Percentiles rank a stretch among this genome's conserved stretches.
phyloP scores from a whole-genome alignment of 2,797 vertebrate genomes.

The Esox masquinongy region DNA sequence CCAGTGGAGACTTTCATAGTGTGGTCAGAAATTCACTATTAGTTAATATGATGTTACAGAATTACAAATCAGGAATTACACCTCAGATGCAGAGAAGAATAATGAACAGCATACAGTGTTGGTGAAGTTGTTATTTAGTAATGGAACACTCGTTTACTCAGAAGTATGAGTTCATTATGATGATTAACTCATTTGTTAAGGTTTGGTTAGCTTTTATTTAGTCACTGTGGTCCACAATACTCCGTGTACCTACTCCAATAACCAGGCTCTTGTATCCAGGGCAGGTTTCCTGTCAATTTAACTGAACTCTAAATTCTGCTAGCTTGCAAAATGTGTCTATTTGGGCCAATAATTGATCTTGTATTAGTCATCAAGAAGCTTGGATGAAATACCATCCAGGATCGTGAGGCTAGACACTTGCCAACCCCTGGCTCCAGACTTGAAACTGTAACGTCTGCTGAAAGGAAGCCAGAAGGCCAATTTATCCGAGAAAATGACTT shows the following conservation, averaged over 20 bases:
- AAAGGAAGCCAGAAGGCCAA: constrained; percentile 52
- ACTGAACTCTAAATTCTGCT: constrained; percentile 61
- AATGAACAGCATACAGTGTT: no score
- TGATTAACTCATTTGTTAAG: constrained; percentile 46
- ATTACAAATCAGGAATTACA: constrained; percentile 44
- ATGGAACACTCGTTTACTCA: no score
- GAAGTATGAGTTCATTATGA: constrained; percentile 1
- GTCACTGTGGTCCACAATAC: constrained; percentile 23
- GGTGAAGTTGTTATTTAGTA: no score
- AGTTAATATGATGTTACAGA: constrained; percentile 22
- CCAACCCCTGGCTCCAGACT: constrained; percentile 56
- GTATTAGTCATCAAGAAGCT: constrained; percentile 60
- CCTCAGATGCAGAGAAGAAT: background rate
- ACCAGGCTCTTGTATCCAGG: constrained; percentile 23
- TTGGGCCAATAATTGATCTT: constrained; percentile 70
- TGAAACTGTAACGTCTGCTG: constrained; percentile 46
- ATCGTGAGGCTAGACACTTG: constrained; percentile 42
- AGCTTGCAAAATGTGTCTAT: constrained; percentile 65
- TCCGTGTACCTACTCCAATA: background rate
- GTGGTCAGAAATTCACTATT: constrained; percentile 16
- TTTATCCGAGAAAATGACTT: constrained; percentile 58
- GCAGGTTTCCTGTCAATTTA: constrained; percentile 38
- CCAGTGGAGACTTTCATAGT: constrained; percentile 28
- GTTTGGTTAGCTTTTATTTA: constrained; percentile 27
- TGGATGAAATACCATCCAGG: constrained; percentile 73